Evolutionary conservation across 2,113 vertebrate genomes (phyloP), one percentile per base, ranked within the genome.

Genomic region (Xiphophorus couchianus): DNA sequence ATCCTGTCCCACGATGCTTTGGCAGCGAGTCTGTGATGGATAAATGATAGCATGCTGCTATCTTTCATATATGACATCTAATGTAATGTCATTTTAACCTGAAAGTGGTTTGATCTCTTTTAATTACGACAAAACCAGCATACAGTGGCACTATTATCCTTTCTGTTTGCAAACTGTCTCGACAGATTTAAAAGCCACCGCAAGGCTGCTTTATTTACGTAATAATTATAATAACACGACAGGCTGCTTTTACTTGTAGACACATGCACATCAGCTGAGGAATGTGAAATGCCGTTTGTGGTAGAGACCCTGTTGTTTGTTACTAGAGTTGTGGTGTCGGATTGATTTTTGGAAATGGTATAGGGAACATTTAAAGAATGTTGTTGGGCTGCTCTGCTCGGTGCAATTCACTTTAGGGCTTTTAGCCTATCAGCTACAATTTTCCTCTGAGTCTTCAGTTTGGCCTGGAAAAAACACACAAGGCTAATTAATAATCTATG

Each of bases 61-160:
- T 88, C 69, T 64, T 74, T 66, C n/a, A 28, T 71, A 90, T 83
- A 74, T 62, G 68, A 71, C 66, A 69, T 84, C 74, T 86, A 76
- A 84, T 84, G 87, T 66, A 78, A 81, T 69, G 68, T 83, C 42
- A 62, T 58, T 90, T 80, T 69, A 66, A 82, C 78, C 76, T 76
- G 8, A 85, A 88, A 86, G 66, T 69, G 76, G 62, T 80, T 63
- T 64, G 58, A 84, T 76, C 62, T 79, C 14, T 71, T 65, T 78
- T 74, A 68, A 73, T 80, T 22, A 17, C 51, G 66, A 22, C 31
- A 37, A 64, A 77, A 42, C 3, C 28, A 73, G 67, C 68, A 69
- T 11, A 9, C 15, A 29, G 71, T 69, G 27, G 10, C 28, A 15
- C 69, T 69, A 60, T 63, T 80, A 68, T 84, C 42, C 73, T 60